Conservation (phyloP, 2,888 invertebrate genomes). For the Zaprionus bogoriensis region DNA sequence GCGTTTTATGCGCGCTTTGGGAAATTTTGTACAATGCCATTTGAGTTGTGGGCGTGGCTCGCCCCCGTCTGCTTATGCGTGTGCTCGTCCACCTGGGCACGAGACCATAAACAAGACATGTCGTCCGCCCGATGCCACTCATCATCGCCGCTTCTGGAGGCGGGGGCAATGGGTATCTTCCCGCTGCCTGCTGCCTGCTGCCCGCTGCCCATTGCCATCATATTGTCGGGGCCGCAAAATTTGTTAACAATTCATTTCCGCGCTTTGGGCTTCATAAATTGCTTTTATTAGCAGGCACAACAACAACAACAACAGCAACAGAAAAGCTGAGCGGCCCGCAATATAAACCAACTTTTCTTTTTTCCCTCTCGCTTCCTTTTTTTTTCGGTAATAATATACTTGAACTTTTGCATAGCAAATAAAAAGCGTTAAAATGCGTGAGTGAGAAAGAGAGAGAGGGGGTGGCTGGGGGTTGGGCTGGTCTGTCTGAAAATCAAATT, state of each 20-base stretch:
- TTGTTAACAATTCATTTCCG: constrained; percentile 78
- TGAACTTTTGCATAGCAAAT: constrained; percentile 77
- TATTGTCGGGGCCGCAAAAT: constrained; percentile 61
- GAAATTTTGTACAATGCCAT: constrained; percentile 72
- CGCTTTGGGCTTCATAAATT: constrained; percentile 78
- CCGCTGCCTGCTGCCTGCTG: not conserved
- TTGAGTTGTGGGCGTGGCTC: constrained; percentile 41
- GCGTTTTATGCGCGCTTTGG: constrained; percentile 71
- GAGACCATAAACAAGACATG: constrained; percentile 71
- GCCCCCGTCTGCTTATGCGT: constrained; percentile 25
- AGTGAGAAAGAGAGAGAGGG: not conserved
- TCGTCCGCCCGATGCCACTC: constrained; percentile 62
- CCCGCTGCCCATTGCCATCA: not conserved
- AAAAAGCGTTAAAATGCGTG: constrained; percentile 70
- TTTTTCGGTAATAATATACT: constrained; percentile 68
- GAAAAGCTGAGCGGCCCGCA: constrained; percentile 12
- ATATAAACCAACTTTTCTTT: constrained; percentile 51
- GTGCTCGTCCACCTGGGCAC: constrained; percentile 20
- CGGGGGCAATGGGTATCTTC: not conserved
- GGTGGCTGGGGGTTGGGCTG: not conserved
- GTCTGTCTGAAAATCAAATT: constrained; percentile 69
- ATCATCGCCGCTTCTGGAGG: constrained; percentile 32
- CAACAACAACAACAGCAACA: constrained; percentile 18
- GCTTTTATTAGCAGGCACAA: constrained; percentile 72
- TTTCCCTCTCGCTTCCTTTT: constrained; percentile 1